phyloP scores from a whole-genome alignment of 2,888 invertebrate species.

The Campoletis raptor region DNA sequence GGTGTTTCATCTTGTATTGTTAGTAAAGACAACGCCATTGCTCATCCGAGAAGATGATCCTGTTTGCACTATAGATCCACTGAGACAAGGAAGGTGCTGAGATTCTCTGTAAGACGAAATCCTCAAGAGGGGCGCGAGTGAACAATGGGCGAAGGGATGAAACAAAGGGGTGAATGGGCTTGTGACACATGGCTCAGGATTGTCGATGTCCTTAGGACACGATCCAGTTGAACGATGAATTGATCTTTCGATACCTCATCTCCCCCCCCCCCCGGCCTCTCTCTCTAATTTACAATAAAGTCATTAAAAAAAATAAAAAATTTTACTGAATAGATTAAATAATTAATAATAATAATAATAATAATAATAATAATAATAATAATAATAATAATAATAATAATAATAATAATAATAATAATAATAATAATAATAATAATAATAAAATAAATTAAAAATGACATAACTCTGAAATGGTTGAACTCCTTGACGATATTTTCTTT shows the following conservation, averaged over 20 bases:
- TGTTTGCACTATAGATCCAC: slow-evolving; percentile 15
- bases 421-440: background rate
- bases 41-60: slow-evolving; percentile 40
- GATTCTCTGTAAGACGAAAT: slow-evolving; percentile 24
- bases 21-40: slow-evolving; percentile 16
- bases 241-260: background rate
- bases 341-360: too few species aligned
- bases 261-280: too few species aligned
- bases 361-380: too few species aligned
- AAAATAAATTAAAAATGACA: background rate
- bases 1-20: slow-evolving; percentile 13
- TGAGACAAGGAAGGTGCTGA: slow-evolving; percentile 5
- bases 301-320: too few species aligned
- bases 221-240: background rate
- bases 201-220: slow-evolving; percentile 42
- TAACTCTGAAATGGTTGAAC: slow-evolving; percentile 22
- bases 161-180: slow-evolving; percentile 53
- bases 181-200: slow-evolving; percentile 41
- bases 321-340: too few species aligned
- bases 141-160: slow-evolving; percentile 47
- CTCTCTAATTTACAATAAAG: too few species aligned
- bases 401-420: too few species aligned
- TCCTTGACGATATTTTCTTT: slow-evolving; percentile 31
- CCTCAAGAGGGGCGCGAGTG: slow-evolving; percentile 18
- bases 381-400: too few species aligned